Percentiles rank a stretch among this genome's conserved stretches.
phyloP scores from a whole-genome alignment of 2,797 vertebrate species.

The Anas bernieri region DNA sequence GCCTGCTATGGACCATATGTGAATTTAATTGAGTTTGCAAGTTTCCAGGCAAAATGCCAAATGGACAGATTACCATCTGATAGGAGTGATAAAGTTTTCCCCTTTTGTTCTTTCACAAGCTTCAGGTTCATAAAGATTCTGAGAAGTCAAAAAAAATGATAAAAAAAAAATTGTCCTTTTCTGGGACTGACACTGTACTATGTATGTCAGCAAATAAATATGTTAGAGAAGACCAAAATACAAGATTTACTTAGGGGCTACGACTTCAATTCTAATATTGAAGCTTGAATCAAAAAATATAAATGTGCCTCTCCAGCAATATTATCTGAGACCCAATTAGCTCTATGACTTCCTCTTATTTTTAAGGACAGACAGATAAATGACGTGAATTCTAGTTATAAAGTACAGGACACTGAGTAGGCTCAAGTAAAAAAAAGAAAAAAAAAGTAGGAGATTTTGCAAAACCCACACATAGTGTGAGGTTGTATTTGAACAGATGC shows the following conservation, averaged over 20 bases:
- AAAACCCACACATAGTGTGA: background rate
- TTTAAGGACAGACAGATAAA: background rate
- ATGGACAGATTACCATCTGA: slow-evolving; percentile 63
- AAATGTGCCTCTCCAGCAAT: background rate
- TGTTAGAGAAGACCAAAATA: background rate
- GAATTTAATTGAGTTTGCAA: slow-evolving; percentile 78
- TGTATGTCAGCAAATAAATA: background rate
- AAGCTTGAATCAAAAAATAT: background rate
- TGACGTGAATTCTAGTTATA: background rate
- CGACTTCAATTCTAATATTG: background rate
- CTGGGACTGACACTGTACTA: background rate
- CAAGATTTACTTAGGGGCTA: background rate
- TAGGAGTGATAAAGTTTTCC: slow-evolving; percentile 34
- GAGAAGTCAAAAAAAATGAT: background rate
- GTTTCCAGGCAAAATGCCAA: slow-evolving; percentile 76
- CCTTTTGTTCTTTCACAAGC: slow-evolving; percentile 34
- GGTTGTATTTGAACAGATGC: background rate
- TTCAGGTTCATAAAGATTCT: background rate
- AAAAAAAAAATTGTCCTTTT: background rate
- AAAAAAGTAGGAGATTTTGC: background rate
- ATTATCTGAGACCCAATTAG: background rate
- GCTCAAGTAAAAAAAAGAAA: background rate
- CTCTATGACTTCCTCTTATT: background rate
- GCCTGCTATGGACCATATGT: slow-evolving; percentile 71
- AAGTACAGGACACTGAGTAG: background rate